A percentile compares a stretch with the other conserved stretches of the same genome.
Conservation (phyloP, 2,888 invertebrate species). For the Hyppa rectilinea region DNA sequence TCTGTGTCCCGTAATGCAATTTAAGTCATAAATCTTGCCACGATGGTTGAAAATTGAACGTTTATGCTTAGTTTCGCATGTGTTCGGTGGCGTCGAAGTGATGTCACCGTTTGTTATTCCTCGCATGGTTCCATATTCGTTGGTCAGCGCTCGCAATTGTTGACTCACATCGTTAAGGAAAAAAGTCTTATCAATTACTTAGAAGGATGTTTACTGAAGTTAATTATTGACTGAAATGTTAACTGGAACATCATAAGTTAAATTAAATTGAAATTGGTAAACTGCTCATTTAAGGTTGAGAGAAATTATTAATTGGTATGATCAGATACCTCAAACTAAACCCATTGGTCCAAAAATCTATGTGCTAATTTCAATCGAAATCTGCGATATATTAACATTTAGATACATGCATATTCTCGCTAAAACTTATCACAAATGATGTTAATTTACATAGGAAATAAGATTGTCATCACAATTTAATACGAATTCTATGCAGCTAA, state of each 20-base stretch:
- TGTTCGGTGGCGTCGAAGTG: constrained; percentile 79
- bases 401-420: neutral
- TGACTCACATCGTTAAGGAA: constrained; percentile 81
- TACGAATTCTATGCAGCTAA: constrained; percentile 70
- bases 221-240: constrained; percentile 54
- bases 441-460: constrained; percentile 48
- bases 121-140: constrained; percentile 75
- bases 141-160: constrained; percentile 76
- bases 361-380: neutral
- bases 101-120: constrained; percentile 88
- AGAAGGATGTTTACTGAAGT: constrained; percentile 61
- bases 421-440: constrained; percentile 25
- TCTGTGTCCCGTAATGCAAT: constrained; percentile 64
- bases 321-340: neutral
- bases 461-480: constrained; percentile 58
- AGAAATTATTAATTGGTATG: neutral
- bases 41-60: constrained; percentile 64
- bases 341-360: neutral
- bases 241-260: constrained; percentile 33
- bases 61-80: constrained; percentile 72
- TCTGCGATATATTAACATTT: neutral
- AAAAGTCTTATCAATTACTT: constrained; percentile 71
- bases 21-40: constrained; percentile 72
- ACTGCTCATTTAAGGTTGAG: neutral
- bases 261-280: constrained; percentile 3